phyloP scores from a whole-genome alignment of 37 sponge, comb jelly and placozoan genomes.

The Agelas oroides region DNA sequence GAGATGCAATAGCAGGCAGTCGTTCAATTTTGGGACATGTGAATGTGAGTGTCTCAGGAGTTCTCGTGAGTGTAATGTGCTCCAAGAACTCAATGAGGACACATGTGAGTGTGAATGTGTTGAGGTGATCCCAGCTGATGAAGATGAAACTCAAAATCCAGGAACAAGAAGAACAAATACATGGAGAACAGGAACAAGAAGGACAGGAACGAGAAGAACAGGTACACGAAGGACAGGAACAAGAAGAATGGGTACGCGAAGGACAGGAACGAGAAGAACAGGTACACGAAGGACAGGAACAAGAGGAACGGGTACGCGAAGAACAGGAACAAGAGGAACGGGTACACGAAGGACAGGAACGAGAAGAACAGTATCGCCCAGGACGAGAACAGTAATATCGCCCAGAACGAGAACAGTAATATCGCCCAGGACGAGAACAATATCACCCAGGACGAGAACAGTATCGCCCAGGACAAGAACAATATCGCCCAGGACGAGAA shows the following conservation, averaged over 20 bases:
- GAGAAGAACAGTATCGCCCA: not conserved
- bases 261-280: slow-evolving; percentile 4
- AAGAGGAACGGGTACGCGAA: not conserved
- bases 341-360: not conserved
- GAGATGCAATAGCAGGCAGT: not conserved
- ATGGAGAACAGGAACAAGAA: not conserved
- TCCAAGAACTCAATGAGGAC: slow-evolving; percentile 9
- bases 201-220: not conserved
- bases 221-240: not conserved
- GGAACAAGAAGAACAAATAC: not conserved
- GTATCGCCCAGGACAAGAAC: not conserved
- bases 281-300: not conserved
- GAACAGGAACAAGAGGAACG: not conserved
- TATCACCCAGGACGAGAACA: not conserved
- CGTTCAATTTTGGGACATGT: not conserved
- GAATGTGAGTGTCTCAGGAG: slow-evolving; percentile 15
- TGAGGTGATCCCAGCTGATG: not conserved
- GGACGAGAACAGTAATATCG: too few species aligned
- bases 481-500: not conserved
- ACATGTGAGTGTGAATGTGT: slow-evolving; percentile 24
- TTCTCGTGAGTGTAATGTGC: not conserved
- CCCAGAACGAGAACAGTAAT: not conserved
- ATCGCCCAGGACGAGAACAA: not conserved
- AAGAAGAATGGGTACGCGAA: not conserved
- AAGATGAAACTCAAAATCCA: not conserved